Percentiles rank a stretch among this genome's conserved stretches.
Evolutionary conservation across 2,113 vertebrate species (phyloP).

Genomic region (Glaucidium brasilianum): DNA sequence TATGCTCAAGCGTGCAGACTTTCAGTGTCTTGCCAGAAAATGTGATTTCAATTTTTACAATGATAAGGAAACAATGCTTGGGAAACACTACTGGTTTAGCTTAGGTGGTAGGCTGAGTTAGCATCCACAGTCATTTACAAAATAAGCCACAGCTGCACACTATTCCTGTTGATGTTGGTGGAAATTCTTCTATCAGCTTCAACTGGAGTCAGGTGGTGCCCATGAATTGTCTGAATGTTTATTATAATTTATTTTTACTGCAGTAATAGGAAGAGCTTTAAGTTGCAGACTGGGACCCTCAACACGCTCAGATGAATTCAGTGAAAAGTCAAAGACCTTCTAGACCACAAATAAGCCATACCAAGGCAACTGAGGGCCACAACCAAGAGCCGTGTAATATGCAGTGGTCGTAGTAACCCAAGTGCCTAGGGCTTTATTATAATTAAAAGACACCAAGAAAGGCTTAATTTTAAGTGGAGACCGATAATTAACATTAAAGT

Average conservation of each 20-base stretch:
- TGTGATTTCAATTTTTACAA: background rate
- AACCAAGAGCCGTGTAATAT: fast-evolving
- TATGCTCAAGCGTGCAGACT: background rate
- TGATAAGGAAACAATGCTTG: background rate
- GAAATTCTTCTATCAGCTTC: background rate
- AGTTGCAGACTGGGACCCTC: background rate
- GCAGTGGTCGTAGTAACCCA: background rate
- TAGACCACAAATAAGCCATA: background rate
- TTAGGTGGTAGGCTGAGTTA: background rate
- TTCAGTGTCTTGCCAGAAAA: background rate
- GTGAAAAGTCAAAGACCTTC: background rate
- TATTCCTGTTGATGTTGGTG: background rate
- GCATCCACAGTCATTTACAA: fast-evolving
- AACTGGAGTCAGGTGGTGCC: background rate
- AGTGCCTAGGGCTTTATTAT: conserved; percentile 26
- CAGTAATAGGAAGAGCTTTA: background rate
- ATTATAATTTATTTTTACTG: background rate
- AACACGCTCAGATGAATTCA: background rate
- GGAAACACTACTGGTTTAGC: background rate
- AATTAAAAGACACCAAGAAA: conserved; percentile 39
- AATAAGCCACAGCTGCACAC: background rate
- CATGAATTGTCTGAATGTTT: background rate
- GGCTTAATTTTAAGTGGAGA: background rate
- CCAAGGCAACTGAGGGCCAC: background rate
- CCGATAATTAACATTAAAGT: conserved; percentile 29